phyloP scores from a whole-genome alignment of 1,140 invertebrate genomes.

The Samia ricini region DNA sequence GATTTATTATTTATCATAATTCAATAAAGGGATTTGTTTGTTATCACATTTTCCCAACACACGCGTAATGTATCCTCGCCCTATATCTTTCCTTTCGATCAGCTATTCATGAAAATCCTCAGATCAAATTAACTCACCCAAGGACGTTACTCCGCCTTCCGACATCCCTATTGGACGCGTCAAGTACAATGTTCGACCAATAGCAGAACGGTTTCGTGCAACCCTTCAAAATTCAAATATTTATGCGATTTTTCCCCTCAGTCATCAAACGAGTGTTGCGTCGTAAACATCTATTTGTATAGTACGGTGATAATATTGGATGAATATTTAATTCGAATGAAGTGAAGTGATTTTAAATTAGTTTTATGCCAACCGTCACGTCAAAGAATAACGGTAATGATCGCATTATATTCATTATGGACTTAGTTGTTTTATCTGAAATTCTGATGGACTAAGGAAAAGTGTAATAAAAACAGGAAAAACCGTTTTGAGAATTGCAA shows the following conservation, averaged over 20 bases:
- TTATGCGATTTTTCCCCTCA: constrained; percentile 39
- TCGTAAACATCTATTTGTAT: constrained; percentile 11
- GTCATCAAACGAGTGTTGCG: constrained; percentile 24
- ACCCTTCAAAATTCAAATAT: constrained; percentile 56
- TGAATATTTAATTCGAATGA: background rate
- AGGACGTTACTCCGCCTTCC: background rate
- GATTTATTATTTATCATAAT: too few species aligned
- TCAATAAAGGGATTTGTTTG: too few species aligned
- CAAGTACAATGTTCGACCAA: constrained; percentile 34
- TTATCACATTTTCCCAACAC: background rate
- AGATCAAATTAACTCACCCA: background rate
- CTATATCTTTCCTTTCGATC: background rate
- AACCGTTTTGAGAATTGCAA: too few species aligned
- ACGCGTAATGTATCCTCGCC: background rate
- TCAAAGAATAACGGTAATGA: constrained; percentile 2
- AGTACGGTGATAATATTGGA: constrained; percentile 1
- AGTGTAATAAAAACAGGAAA: too few species aligned
- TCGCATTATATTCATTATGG: background rate
- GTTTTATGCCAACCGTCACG: constrained; percentile 56
- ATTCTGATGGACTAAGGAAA: too few species aligned
- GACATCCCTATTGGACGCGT: background rate
- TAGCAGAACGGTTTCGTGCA: constrained; percentile 21
- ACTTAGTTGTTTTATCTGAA: background rate
- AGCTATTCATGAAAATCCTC: background rate
- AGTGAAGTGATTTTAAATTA: background rate